Evolutionary conservation across 2,888 invertebrate genomes (phyloP).

Genomic region (Bhutanitis thaidina): DNA sequence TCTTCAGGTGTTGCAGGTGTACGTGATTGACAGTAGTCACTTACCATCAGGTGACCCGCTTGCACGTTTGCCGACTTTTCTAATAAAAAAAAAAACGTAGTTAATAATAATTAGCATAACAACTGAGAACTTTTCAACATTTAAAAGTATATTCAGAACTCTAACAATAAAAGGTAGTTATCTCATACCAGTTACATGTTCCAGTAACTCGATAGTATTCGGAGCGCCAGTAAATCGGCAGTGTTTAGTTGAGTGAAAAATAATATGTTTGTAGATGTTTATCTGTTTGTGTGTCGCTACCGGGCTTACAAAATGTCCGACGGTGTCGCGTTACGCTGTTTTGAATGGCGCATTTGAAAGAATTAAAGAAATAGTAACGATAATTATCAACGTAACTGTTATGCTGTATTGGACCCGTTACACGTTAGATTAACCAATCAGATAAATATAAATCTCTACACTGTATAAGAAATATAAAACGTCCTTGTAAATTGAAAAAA

Average conservation of each 20-base stretch:
- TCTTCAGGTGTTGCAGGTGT: too few species aligned
- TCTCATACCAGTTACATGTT: constrained; percentile 52
- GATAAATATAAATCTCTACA: too few species aligned
- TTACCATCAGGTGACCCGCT: too few species aligned
- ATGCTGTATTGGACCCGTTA: not conserved
- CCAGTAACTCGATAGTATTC: constrained; percentile 43
- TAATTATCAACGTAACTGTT: not conserved
- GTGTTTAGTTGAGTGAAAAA: constrained; percentile 68
- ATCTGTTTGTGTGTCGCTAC: constrained; percentile 47
- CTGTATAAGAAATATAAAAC: too few species aligned
- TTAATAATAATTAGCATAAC: too few species aligned
- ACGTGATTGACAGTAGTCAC: too few species aligned
- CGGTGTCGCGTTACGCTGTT: constrained; percentile 24
- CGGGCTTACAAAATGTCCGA: constrained; percentile 29
- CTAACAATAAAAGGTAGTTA: constrained; percentile 25
- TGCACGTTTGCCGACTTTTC: too few species aligned
- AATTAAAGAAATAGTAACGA: constrained; percentile 5
- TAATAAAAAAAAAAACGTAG: too few species aligned
- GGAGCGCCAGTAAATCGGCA: constrained; percentile 23
- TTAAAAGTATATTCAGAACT: not conserved
- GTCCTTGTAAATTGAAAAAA: too few species aligned
- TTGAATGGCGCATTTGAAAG: not conserved
- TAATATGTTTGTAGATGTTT: constrained; percentile 68
- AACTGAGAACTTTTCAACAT: too few species aligned
- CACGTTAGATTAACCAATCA: too few species aligned